A percentile compares a stretch with the other conserved stretches of the same genome.
These are phyloP conservation scores for Itoplectis maculator DNA, from an alignment of 2,888 invertebrate species.

Conservation along the genomic window DNA sequence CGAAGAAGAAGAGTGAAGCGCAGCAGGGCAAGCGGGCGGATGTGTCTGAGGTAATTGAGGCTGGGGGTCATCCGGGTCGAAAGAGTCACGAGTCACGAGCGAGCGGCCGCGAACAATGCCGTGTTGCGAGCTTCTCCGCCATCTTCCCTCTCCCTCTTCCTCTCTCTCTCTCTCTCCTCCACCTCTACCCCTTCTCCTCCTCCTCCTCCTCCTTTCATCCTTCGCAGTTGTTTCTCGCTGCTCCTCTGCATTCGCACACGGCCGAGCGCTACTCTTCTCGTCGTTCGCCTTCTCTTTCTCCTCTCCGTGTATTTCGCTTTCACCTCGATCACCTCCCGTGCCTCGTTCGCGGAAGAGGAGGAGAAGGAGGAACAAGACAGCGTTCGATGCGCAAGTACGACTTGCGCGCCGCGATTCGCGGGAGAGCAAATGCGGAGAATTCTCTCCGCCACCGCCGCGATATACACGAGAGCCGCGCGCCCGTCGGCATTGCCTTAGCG, in stretches of 20 bases:
- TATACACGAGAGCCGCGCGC: background rate
- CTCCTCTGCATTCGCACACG: conserved; percentile 63
- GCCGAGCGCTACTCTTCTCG: background rate
- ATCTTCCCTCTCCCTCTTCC: conserved; percentile 49
- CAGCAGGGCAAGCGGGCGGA: conserved; percentile 79
- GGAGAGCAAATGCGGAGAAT: background rate
- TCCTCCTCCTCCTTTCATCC: conserved; percentile 62
- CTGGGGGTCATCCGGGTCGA: conserved; percentile 83
- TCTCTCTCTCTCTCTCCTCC: no score
- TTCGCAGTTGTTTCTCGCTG: conserved; percentile 60
- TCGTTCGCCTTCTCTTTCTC: conserved; percentile 43
- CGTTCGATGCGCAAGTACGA: background rate
- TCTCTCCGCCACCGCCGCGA: conserved; percentile 9
- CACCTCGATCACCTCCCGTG: conserved; percentile 6
- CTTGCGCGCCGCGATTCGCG: conserved; percentile 6
- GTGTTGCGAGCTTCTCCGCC: conserved; percentile 73
- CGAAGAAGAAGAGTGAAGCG: conserved; percentile 62
- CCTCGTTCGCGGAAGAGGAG: conserved; percentile 14
- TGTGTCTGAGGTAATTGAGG: conserved; percentile 85
- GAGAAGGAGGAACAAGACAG: conserved; percentile 31
- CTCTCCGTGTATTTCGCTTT: background rate
- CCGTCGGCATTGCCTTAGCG: conserved; percentile 61
- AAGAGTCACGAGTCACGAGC: conserved; percentile 84
- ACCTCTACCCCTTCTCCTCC: conserved; percentile 56
- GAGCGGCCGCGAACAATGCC: conserved; percentile 83